Evolutionary conservation across 2,888 invertebrate species (phyloP).

Genomic region (Agrochola lota): DNA sequence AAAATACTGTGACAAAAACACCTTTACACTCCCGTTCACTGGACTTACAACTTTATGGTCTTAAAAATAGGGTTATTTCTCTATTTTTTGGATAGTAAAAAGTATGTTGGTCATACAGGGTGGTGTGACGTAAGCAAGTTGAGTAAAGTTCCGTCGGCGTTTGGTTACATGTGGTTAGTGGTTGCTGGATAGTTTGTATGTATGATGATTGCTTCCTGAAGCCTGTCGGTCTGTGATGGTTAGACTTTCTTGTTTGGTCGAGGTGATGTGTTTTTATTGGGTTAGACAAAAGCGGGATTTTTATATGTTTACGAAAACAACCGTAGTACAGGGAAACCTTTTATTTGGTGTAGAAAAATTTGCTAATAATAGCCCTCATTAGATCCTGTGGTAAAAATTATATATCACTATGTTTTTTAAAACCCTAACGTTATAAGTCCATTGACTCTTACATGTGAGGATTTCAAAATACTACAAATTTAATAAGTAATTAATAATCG

Average conservation of each 20-base stretch:
- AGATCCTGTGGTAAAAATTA: neutral
- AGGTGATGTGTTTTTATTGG: conserved; percentile 23
- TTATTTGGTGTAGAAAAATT: too few species aligned
- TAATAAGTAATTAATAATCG: neutral
- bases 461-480: neutral
- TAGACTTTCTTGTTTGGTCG: conserved; percentile 28
- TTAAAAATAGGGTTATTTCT: neutral
- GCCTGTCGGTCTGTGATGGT: conserved; percentile 58
- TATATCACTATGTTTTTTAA: neutral
- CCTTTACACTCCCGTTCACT: neutral
- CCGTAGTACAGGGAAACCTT: neutral
- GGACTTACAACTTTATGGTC: neutral
- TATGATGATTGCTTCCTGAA: conserved; percentile 75
- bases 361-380: neutral
- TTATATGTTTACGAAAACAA: neutral
- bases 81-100: neutral
- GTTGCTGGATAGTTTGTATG: conserved; percentile 66
- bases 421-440: neutral
- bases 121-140: conserved; percentile 76
- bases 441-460: neutral
- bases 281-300: conserved; percentile 4
- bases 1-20: conserved; percentile 28
- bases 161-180: conserved; percentile 70
- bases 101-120: conserved; percentile 48
- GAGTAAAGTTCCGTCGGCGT: conserved; percentile 79